A percentile compares a stretch with the other conserved stretches of the same genome.
Conservation (phyloP, 2,797 vertebrate species). For the Helostoma temminkii region DNA sequence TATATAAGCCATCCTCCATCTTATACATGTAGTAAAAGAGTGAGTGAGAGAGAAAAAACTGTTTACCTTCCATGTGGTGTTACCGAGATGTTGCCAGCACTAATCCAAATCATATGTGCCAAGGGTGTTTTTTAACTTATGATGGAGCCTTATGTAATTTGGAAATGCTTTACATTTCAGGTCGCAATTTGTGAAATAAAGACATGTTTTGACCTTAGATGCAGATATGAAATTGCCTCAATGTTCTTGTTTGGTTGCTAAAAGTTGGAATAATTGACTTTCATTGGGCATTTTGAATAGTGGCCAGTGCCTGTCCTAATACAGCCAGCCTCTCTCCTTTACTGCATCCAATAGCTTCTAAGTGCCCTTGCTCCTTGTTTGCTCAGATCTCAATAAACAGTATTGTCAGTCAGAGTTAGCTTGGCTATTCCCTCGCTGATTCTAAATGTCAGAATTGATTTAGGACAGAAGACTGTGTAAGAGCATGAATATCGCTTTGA, state of each 20-base stretch:
- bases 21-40: conserved; percentile 54
- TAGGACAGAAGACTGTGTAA: conserved; percentile 26
- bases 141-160: conserved; percentile 64
- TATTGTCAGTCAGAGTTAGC: conserved; percentile 26
- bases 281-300: conserved; percentile 25
- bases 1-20: conserved; percentile 72
- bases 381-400: conserved; percentile 24
- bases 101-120: conserved; percentile 75
- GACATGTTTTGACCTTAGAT: conserved; percentile 40
- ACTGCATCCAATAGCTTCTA: not conserved
- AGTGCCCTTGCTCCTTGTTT: conserved; percentile 26
- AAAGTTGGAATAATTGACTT: conserved; percentile 25
- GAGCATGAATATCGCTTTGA: conserved; percentile 37
- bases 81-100: conserved; percentile 71
- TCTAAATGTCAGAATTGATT: conserved; percentile 66
- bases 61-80: conserved; percentile 76
- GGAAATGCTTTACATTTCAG: conserved; percentile 53
- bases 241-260: conserved; percentile 35
- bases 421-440: conserved; percentile 39
- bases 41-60: conserved; percentile 46
- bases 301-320: not conserved
- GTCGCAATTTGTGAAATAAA: conserved; percentile 47
- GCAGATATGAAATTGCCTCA: conserved; percentile 14
- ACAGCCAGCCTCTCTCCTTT: not conserved
- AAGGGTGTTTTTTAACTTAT: conserved; percentile 31